Evolutionary conservation across 2,797 vertebrate species (phyloP).

Genomic region (Ctenosaura bakeri): DNA sequence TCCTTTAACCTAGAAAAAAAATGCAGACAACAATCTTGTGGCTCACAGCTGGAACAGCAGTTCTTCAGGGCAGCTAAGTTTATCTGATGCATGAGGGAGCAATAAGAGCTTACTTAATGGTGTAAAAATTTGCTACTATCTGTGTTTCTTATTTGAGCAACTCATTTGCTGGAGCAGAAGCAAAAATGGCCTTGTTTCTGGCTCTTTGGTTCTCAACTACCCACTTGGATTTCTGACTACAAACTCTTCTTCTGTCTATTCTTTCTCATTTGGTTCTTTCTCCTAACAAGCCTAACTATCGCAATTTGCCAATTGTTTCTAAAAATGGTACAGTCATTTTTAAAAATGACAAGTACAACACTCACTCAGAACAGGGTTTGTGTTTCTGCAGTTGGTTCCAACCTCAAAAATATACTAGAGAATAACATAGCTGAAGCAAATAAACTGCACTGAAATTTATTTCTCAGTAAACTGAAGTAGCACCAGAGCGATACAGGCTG

Average conservation of each 20-base stretch:
- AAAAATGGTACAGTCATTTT: constrained; percentile 28
- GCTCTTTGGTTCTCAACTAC: no score
- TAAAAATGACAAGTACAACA: constrained; percentile 42
- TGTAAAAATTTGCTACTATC: no score
- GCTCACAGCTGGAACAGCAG: no score
- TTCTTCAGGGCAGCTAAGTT: no score
- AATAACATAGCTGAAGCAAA: neutral
- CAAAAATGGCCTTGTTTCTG: no score
- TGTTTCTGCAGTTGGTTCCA: neutral
- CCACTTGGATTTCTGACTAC: no score
- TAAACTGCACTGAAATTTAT: neutral
- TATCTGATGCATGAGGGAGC: no score
- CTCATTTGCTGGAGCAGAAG: no score
- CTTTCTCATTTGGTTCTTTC: no score
- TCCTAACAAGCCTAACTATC: constrained; percentile 17
- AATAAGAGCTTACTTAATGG: no score
- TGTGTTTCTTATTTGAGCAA: no score
- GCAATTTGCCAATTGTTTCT: constrained; percentile 34
- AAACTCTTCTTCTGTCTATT: no score
- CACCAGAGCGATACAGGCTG: neutral
- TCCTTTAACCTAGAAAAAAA: neutral
- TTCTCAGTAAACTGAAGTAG: neutral
- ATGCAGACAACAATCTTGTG: neutral
- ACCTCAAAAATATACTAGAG: neutral
- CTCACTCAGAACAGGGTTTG: constrained; percentile 37